Conservation (phyloP, 2,797 vertebrate species). For the Cynodonichthys magdalenae region DNA sequence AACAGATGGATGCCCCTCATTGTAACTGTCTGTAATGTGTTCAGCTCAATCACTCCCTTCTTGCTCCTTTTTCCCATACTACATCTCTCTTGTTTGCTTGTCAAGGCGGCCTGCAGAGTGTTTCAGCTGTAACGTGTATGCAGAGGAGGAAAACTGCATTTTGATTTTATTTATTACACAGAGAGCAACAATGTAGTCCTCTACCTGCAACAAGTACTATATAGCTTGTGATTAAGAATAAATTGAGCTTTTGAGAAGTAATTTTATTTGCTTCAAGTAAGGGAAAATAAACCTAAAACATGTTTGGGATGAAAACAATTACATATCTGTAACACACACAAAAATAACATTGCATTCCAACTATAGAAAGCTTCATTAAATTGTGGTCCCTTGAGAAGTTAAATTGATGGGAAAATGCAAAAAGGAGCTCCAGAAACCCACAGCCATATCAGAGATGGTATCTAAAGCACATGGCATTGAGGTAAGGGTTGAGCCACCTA, state of each 20-base stretch:
- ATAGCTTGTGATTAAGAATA: not conserved
- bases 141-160: slow-evolving; percentile 13
- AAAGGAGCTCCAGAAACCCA: not conserved
- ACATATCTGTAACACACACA: too few relatives aligned
- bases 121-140: slow-evolving; percentile 16
- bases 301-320: too few relatives aligned
- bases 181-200: not conserved
- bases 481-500: not conserved
- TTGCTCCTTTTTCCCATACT: slow-evolving; percentile 14
- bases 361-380: too few relatives aligned
- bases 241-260: not conserved
- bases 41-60: slow-evolving; percentile 68
- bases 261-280: not conserved
- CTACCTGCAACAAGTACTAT: too few relatives aligned
- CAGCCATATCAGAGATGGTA: not conserved
- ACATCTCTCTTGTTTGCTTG: slow-evolving; percentile 40
- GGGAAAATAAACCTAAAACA: not conserved
- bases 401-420: not conserved
- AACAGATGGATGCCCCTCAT: slow-evolving; percentile 75
- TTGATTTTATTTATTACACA: slow-evolving; percentile 27
- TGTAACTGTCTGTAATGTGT: slow-evolving; percentile 73
- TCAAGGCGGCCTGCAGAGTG: slow-evolving; percentile 33
- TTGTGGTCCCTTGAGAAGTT: too few relatives aligned
- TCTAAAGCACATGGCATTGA: too few relatives aligned
- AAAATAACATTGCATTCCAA: too few relatives aligned